These are phyloP conservation scores for Reinhardtius hippoglossoides DNA, from an alignment of 2,113 vertebrate species.

Conservation along the genomic window DNA sequence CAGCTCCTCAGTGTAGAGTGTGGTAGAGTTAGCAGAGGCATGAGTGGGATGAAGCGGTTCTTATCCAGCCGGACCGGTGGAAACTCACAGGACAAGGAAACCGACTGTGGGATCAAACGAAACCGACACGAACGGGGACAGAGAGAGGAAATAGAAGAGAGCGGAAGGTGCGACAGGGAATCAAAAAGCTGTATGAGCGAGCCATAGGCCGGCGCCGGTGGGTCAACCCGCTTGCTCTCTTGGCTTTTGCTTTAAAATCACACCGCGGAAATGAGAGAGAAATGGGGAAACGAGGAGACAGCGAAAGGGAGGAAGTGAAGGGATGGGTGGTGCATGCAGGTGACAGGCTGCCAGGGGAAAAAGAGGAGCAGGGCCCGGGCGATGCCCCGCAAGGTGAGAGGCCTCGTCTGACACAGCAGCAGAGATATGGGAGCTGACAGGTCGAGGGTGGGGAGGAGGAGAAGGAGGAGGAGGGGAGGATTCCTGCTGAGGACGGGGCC, in stretches of 20 bases:
- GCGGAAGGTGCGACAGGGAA: conserved; percentile 13
- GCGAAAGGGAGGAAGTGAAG: conserved; percentile 35
- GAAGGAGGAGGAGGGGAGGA: not conserved
- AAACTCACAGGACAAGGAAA: conserved; percentile 15
- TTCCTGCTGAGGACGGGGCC: conserved; percentile 66
- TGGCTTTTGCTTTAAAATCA: conserved; percentile 31
- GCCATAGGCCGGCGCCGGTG: conserved; percentile 33
- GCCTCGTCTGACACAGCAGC: conserved; percentile 66
- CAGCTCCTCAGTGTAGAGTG: not conserved
- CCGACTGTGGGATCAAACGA: conserved; percentile 37
- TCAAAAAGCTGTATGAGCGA: conserved; percentile 18
- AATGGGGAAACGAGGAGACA: conserved; percentile 49
- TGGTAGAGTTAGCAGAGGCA: not conserved
- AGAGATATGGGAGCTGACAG: conserved; percentile 78
- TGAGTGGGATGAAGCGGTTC: not conserved
- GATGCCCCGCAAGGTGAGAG: conserved; percentile 53
- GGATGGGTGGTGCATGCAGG: conserved; percentile 46
- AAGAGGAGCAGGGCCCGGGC: conserved; percentile 33
- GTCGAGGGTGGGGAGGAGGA: conserved; percentile 19
- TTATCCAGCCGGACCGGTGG: conserved; percentile 25
- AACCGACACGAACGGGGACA: conserved; percentile 33
- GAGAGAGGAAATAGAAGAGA: conserved; percentile 17
- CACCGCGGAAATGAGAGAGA: conserved; percentile 40
- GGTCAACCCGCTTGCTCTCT: conserved; percentile 57
- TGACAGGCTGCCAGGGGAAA: conserved; percentile 63